These are phyloP conservation scores for Mactra quadrangularis DNA, from an alignment of 1,140 invertebrate species.

Conservation along the genomic window DNA sequence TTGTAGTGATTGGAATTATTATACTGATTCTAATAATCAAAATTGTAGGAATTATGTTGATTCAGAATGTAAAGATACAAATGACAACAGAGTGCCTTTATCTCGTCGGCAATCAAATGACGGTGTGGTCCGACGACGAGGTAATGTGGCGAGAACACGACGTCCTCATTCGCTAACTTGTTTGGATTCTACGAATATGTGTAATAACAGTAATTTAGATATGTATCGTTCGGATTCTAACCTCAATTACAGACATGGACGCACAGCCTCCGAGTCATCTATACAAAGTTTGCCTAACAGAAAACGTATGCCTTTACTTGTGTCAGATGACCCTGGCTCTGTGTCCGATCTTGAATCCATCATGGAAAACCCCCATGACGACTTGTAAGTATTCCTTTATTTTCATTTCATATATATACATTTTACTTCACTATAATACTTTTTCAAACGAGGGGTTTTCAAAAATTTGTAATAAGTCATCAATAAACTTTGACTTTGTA, in stretches of 20 bases:
- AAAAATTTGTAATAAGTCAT: too few relatives aligned
- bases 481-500: too few relatives aligned
- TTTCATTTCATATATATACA: too few relatives aligned
- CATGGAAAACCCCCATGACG: slow-evolving; percentile 67
- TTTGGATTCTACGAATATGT: slow-evolving; percentile 16
- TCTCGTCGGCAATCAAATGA: slow-evolving; percentile 12
- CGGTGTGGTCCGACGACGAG: slow-evolving; percentile 5
- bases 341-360: slow-evolving; percentile 74
- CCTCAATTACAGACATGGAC: slow-evolving; percentile 25
- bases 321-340: slow-evolving; percentile 67
- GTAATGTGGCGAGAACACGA: slow-evolving; percentile 14
- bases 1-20: background rate
- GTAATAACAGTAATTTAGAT: slow-evolving; percentile 35
- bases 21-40: slow-evolving; percentile 29
- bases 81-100: background rate
- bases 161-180: slow-evolving; percentile 46
- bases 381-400: background rate
- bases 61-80: background rate
- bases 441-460: too few relatives aligned
- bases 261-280: slow-evolving; percentile 7
- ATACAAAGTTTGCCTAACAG: slow-evolving; percentile 17
- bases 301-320: slow-evolving; percentile 46
- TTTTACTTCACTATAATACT: too few relatives aligned
- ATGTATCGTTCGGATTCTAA: slow-evolving; percentile 51
- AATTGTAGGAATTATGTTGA: slow-evolving; percentile 26